Evolutionary conservation across 1,140 invertebrate genomes (phyloP).

Genomic region (Drosophila paulistorum): DNA sequence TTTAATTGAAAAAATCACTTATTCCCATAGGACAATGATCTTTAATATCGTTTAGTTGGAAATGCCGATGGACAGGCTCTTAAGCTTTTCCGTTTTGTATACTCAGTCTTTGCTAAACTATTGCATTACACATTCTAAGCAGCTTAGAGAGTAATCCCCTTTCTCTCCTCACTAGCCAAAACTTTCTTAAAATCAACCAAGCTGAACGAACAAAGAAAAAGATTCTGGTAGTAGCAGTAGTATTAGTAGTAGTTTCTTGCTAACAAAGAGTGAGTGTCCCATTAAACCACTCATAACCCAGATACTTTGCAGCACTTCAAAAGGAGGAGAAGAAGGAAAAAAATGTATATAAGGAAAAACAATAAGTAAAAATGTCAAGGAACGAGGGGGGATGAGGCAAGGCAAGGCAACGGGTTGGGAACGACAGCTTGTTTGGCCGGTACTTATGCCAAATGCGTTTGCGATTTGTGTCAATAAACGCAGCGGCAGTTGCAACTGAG

Average conservation of each 20-base stretch:
- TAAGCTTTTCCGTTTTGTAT: slow-evolving; percentile 2
- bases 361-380: slow-evolving; percentile 43
- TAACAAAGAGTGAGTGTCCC: slow-evolving; percentile 59
- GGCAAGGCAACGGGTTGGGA: neutral
- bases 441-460: slow-evolving; percentile 80
- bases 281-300: slow-evolving; percentile 79
- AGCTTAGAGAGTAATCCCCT: slow-evolving; percentile 46
- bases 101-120: neutral
- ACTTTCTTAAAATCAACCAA: slow-evolving; percentile 42
- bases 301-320: slow-evolving; percentile 47
- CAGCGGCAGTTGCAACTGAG: slow-evolving; percentile 35
- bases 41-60: slow-evolving; percentile 4
- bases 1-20: neutral
- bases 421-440: slow-evolving; percentile 55
- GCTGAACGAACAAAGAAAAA: slow-evolving; percentile 35
- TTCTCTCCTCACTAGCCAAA: slow-evolving; percentile 5
- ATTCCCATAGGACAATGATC: slow-evolving; percentile 1
- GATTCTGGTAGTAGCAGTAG: slow-evolving; percentile 2
- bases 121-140: slow-evolving; percentile 44
- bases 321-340: neutral
- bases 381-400: neutral
- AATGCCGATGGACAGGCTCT: neutral
- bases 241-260: neutral
- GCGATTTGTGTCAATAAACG: slow-evolving; percentile 79
- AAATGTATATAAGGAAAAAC: slow-evolving; percentile 24